These are phyloP conservation scores for Ceyx cyanopectus DNA, from an alignment of 2,113 vertebrate genomes.

Conservation along the genomic window DNA sequence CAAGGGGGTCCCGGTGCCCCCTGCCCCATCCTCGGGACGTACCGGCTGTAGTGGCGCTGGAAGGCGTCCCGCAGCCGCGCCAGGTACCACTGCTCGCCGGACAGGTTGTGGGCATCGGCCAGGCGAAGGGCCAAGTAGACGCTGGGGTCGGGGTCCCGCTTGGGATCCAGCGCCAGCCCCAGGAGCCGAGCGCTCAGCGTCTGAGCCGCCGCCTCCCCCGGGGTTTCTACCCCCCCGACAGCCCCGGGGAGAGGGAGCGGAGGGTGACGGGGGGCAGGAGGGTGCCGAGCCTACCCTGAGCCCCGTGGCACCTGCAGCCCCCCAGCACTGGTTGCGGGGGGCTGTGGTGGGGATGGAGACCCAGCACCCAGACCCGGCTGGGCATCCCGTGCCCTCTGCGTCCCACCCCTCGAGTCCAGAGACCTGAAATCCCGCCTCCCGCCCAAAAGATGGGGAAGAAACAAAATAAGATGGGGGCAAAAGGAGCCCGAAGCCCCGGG, in stretches of 20 bases:
- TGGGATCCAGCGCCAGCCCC: conserved; percentile 60
- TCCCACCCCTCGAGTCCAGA: background rate
- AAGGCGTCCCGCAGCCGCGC: conserved; percentile 75
- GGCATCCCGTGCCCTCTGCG: fast-evolving
- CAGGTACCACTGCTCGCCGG: conserved; percentile 79
- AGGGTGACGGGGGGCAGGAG: background rate
- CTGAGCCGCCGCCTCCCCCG: background rate
- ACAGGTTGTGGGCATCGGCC: conserved; percentile 77
- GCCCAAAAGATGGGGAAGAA: background rate
- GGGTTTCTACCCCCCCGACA: background rate
- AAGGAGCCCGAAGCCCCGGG: fast-evolving
- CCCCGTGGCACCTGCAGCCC: fast-evolving
- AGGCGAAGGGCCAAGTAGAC: conserved; percentile 90
- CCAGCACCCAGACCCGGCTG: fast-evolving
- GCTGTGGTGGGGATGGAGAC: fast-evolving
- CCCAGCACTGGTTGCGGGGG: fast-evolving
- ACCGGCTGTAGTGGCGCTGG: conserved; percentile 80
- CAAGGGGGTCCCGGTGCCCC: fast-evolving
- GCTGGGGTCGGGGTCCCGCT: conserved; percentile 83
- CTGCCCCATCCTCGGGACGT: background rate
- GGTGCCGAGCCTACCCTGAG: background rate
- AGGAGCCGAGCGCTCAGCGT: conserved; percentile 80
- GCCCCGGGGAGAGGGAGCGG: background rate
- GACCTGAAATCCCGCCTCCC: no score
- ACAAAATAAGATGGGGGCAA: background rate